These are phyloP conservation scores for Danaus plexippus DNA, from an alignment of 1,140 invertebrate genomes.

Conservation along the genomic window DNA sequence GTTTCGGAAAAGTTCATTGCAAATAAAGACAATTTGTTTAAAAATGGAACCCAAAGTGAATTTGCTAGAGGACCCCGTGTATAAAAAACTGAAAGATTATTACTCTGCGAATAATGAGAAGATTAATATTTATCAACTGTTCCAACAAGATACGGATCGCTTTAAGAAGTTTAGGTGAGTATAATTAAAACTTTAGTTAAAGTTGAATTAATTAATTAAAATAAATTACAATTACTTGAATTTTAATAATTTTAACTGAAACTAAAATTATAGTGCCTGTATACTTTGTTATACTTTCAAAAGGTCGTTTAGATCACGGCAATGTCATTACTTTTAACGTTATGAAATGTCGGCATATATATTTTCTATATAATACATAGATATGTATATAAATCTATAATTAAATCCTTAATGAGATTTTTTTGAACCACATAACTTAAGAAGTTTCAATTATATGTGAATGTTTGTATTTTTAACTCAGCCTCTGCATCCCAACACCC, in stretches of 20 bases:
- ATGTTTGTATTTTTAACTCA: conserved; percentile 59
- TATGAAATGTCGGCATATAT: too few relatives aligned
- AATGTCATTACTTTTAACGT: conserved; percentile 21
- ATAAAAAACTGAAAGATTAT: conserved; percentile 80
- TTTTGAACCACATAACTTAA: too few relatives aligned
- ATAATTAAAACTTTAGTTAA: conserved; percentile 4
- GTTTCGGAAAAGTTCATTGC: conserved; percentile 29
- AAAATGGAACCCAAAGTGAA: conserved; percentile 62
- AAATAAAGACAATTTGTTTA: conserved; percentile 31
- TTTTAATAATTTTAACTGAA: too few relatives aligned
- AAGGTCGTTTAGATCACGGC: conserved; percentile 25
- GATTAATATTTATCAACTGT: conserved; percentile 84
- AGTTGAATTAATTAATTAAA: too few relatives aligned
- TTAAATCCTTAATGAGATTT: too few relatives aligned
- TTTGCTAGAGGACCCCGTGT: conserved; percentile 78
- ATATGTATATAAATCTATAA: too few relatives aligned
- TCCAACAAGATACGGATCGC: conserved; percentile 81
- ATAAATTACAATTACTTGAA: too few relatives aligned
- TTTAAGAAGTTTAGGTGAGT: conserved; percentile 87
- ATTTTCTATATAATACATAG: too few relatives aligned
- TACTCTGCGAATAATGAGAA: conserved; percentile 77
- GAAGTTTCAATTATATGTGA: neutral
- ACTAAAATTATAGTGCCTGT: conserved; percentile 4
- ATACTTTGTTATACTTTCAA: conserved; percentile 13
- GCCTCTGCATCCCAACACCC: conserved; percentile 81